Evolutionary conservation across 2,888 invertebrate species (phyloP).

Genomic region (Caenorhabditis sinica): DNA sequence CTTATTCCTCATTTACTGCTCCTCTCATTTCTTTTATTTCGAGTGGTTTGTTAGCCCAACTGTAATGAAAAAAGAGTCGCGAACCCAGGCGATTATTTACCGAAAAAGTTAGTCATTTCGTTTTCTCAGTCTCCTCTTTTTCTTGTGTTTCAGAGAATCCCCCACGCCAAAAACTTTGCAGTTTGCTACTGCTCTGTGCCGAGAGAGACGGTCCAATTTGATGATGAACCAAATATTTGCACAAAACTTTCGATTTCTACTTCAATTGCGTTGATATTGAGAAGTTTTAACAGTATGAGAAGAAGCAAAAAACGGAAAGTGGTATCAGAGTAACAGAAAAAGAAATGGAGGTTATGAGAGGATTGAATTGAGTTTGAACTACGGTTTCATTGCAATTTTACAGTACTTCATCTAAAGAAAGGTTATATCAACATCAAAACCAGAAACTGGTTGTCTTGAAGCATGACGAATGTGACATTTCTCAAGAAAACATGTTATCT

Average conservation of each 20-base stretch:
- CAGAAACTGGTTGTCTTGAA: too few relatives aligned
- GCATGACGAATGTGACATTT: too few relatives aligned
- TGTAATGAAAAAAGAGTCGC: slow-evolving; percentile 43
- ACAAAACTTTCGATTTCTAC: slow-evolving; percentile 51
- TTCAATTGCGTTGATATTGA: slow-evolving; percentile 41
- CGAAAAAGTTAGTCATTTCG: slow-evolving; percentile 64
- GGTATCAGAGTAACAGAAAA: slow-evolving; percentile 7
- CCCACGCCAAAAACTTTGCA: slow-evolving; percentile 38
- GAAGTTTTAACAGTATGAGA: slow-evolving; percentile 35
- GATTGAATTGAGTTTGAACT: background rate
- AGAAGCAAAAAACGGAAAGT: background rate
- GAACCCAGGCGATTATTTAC: slow-evolving; percentile 49
- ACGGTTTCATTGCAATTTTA: too few relatives aligned
- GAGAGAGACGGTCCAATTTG: slow-evolving; percentile 26
- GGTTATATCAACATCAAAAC: too few relatives aligned
- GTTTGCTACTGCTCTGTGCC: background rate
- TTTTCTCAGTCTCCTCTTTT: background rate
- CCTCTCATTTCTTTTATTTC: slow-evolving; percentile 35
- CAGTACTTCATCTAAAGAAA: too few relatives aligned
- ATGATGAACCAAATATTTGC: slow-evolving; percentile 59
- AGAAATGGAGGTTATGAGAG: background rate
- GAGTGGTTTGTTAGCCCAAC: slow-evolving; percentile 65
- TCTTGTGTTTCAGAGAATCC: slow-evolving; percentile 59
- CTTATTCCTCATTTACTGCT: slow-evolving; percentile 32
- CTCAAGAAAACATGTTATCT: too few relatives aligned